phyloP scores from a whole-genome alignment of 2,888 invertebrate species.

The Ramazzottius varieornatus region DNA sequence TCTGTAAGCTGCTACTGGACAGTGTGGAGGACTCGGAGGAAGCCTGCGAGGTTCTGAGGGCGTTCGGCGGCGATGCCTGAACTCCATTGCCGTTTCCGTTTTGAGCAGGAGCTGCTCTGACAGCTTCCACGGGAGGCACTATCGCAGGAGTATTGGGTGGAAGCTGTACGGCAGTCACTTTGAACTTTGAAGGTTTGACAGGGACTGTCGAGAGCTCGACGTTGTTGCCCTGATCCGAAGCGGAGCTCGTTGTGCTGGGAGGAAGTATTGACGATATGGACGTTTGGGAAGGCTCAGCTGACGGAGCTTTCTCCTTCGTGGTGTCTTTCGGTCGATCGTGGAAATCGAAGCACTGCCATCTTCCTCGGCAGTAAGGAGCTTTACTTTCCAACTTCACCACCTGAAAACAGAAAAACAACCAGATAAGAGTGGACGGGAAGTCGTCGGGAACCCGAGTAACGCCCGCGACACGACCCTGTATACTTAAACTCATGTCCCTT shows the following conservation, averaged over 20 bases:
- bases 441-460: too few species aligned
- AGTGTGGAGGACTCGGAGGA: background rate
- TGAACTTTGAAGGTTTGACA: background rate
- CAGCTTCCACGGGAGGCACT: too few species aligned
- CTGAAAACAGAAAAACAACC: too few species aligned
- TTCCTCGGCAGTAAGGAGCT: background rate
- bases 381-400: constrained; percentile 3
- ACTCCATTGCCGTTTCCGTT: background rate
- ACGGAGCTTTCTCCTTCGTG: background rate
- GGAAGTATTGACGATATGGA: background rate
- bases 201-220: background rate
- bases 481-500: too few species aligned
- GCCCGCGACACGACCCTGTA: too few species aligned
- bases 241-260: background rate
- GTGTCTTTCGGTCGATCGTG: background rate
- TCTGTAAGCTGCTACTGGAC: background rate
- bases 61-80: background rate
- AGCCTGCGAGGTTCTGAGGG: background rate
- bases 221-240: background rate
- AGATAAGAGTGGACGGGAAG: too few species aligned
- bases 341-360: constrained; percentile 1
- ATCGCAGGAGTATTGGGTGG: background rate
- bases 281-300: background rate
- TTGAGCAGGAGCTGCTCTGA: too few species aligned
- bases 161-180: background rate